These are phyloP conservation scores for Habroteleia sp. DNA, from an alignment of 2,888 invertebrate species.

Conservation along the genomic window DNA sequence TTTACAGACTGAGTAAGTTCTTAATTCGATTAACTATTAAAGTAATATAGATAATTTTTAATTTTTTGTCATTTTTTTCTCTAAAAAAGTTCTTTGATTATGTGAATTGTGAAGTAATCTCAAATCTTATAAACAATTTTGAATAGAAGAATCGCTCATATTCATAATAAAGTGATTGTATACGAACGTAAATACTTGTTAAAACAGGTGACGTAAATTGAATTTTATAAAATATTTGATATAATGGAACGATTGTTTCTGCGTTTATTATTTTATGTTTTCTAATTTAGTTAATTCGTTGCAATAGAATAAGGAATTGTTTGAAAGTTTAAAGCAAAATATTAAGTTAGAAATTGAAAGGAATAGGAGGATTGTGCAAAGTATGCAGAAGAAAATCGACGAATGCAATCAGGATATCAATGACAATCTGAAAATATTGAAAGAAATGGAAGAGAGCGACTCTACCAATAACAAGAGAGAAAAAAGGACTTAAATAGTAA, in stretches of 20 bases:
- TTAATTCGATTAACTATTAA: no score
- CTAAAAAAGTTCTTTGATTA: no score
- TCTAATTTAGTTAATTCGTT: constrained; percentile 13
- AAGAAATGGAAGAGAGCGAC: constrained; percentile 10
- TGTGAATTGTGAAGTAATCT: neutral
- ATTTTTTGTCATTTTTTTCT: no score
- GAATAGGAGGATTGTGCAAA: constrained; percentile 2
- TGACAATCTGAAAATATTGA: constrained; percentile 19
- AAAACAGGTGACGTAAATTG: constrained; percentile 1
- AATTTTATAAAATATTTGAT: neutral
- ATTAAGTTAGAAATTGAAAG: constrained; percentile 6
- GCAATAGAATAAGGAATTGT: constrained; percentile 16
- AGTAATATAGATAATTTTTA: no score
- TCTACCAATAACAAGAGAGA: neutral
- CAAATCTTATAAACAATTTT: neutral
- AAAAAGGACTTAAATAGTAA: constrained; percentile 1
- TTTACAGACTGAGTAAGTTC: no score
- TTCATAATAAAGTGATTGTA: constrained; percentile 3
- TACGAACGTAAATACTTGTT: constrained; percentile 15
- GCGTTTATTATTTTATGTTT: constrained; percentile 2
- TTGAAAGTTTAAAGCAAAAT: constrained; percentile 15
- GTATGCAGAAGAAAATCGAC: constrained; percentile 22
- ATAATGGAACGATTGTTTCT: neutral
- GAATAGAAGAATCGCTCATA: constrained; percentile 1
- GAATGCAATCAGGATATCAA: constrained; percentile 18